These are phyloP conservation scores for Drosophila infuscata DNA, from an alignment of 2,888 invertebrate genomes.

Conservation along the genomic window DNA sequence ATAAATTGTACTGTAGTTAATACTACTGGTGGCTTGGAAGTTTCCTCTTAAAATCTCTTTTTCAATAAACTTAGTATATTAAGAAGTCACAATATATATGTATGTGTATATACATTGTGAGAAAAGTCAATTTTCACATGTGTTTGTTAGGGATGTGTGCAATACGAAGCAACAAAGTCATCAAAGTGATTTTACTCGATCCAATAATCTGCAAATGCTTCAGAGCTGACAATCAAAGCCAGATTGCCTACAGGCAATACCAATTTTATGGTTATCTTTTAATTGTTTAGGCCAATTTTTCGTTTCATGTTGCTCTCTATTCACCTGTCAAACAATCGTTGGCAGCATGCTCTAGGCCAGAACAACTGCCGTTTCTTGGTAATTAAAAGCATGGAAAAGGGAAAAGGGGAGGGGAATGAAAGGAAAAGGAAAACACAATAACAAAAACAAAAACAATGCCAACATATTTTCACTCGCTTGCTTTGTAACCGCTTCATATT, in stretches of 20 bases:
- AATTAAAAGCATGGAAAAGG: slow-evolving; percentile 62
- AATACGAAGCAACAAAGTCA: background rate
- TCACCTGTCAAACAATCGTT: slow-evolving; percentile 38
- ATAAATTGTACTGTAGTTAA: background rate
- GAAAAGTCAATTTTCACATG: background rate
- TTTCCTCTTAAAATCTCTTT: too few species aligned
- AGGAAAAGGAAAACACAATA: slow-evolving; percentile 21
- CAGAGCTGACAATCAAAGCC: background rate
- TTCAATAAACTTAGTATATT: too few species aligned
- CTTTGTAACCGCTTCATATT: slow-evolving; percentile 38
- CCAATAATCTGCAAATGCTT: background rate
- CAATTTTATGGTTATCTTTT: background rate
- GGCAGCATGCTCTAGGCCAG: slow-evolving; percentile 27
- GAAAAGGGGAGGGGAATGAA: background rate
- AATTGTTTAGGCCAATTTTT: slow-evolving; percentile 10
- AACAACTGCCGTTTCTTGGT: slow-evolving; percentile 62
- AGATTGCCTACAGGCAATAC: background rate
- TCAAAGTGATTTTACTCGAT: background rate
- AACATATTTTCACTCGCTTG: slow-evolving; percentile 72
- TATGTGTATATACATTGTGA: background rate
- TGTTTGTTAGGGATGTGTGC: background rate
- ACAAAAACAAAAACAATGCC: slow-evolving; percentile 55
- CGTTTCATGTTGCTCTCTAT: background rate
- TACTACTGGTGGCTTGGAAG: too few species aligned
- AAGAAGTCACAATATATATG: background rate